Evolutionary conservation across 2,113 vertebrate species (phyloP), one percentile per base, ranked within the genome.

Genomic region (Catharus bicknelli): DNA sequence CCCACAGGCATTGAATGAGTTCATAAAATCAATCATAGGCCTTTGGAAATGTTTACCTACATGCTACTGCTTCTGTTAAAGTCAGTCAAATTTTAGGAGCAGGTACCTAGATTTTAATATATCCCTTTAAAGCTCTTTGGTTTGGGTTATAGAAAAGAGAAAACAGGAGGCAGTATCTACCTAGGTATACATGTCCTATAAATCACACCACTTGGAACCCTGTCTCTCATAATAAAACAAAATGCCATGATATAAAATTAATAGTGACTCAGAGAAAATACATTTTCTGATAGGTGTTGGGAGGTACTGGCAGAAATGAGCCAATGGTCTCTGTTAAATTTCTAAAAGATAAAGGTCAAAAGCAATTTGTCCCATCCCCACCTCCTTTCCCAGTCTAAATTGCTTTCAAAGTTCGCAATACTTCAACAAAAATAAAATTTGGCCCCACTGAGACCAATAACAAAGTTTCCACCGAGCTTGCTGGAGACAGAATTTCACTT

Each of bases 291-390:
- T 79, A n/a, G 40, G 30, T 57, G 8, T 50, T 86, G 50, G 50
- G 54, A 92, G 29, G 20, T 84, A 61, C 32, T 72, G 25, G 34
- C 54, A 75, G 30, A 92, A 93, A 87, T 8, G 12, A 90, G 32
- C 36, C 89, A 86, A 83, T 27, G 23, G 34, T 59, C 38, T 58
- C 38, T 54, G 25, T n/a, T 36, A 81, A 67, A 67, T 38, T 83
- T 80, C 57, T 70, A 48, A 75, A 90, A 93, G 25, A 77, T 70
- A 69, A 92, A 86, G 36, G 38, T 75, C 73, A 92, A 85, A 94
- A 84, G 36, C n/a, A 84, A 72, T 86, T 82, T 64, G 8, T 79
- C 4, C 45, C 32, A 17, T 53, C 11, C 5, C 40, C 40, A 83
- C n/a, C 61, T 77, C 26, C 43, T 63, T 29, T 75, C 23, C 16